A percentile compares a stretch with the other conserved stretches of the same genome.
Conservation (phyloP, 2,888 invertebrate genomes). For the Chloroclysta siterata region DNA sequence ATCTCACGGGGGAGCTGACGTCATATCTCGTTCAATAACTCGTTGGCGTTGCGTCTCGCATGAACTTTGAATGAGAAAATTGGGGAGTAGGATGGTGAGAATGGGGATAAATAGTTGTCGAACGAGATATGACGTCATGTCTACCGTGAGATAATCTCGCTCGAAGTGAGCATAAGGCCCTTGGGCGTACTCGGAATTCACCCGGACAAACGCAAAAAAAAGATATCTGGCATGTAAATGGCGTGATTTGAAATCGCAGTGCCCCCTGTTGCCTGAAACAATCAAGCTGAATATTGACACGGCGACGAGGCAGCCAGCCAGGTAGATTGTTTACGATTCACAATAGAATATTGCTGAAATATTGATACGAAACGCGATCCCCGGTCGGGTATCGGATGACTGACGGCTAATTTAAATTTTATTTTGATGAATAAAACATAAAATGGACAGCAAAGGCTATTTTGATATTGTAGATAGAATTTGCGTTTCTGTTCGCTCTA, state of each 20-base stretch:
- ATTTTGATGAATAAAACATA: constrained; percentile 45
- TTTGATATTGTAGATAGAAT: constrained; percentile 22
- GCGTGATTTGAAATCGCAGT: constrained; percentile 17
- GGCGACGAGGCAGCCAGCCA: constrained; percentile 21
- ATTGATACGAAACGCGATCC: constrained; percentile 36
- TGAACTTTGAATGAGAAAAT: no score
- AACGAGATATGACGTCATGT: no score
- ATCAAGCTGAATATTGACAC: constrained; percentile 33
- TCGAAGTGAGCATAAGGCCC: no score
- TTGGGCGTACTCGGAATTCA: no score
- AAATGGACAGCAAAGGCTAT: constrained; percentile 31
- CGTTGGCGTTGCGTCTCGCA: no score
- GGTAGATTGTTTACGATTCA: constrained; percentile 33
- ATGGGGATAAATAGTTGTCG: no score
- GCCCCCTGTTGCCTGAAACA: constrained; percentile 19
- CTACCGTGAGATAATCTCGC: no score
- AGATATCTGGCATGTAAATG: constrained; percentile 15
- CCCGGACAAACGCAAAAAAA: no score
- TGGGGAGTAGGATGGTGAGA: no score
- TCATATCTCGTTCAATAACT: no score
- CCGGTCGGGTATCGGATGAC: constrained; percentile 22
- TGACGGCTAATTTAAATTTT: constrained; percentile 43
- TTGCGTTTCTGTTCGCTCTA: not conserved
- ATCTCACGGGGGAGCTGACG: no score
- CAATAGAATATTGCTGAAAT: constrained; percentile 41